Base-by-base conservation (phyloP, 1,140 invertebrate species). In the Triops longicaudatus region DNA sequence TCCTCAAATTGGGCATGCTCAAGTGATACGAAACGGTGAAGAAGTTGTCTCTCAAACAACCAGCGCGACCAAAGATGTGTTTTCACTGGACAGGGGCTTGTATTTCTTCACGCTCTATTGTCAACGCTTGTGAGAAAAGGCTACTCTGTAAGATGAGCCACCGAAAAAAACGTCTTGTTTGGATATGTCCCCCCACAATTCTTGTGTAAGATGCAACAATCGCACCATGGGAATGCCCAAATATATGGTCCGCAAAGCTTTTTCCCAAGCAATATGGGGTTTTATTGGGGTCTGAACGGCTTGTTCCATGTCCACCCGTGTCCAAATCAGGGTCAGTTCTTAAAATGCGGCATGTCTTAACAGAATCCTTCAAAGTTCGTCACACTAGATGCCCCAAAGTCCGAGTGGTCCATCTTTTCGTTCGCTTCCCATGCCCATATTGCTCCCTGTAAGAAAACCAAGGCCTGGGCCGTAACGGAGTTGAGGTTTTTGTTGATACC, bases 261-360 rank as follows among this genome's bases (percentile, higher is more conserved):
- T 63, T 37, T 37, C 50, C 50, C 50, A 63, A 63, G 50, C 50
- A 63, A 63, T 63, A 63, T 63, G 50, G 50, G 50, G 50, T 63
- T 63, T 63, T 63, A 63, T 63, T 63, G 50, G 50, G 50, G 50
- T 63, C 50, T 63, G 14, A 22, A 63, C 22, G 50, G 50, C 50
- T 63, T 63, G 50, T 63, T 63, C 50, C 22, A 17, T 5, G 50
- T 63, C 50, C 50, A 63, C 50, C 50, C 50, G 50, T 63, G 50
- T 63, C 50, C 50, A 63, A 63, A 63, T 63, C 50, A 63, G 50
- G 50, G 50, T 63, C 50, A 63, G 5, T 63, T 63, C 50, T 63
- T 63, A 63, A 63, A 63, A 63, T 63, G 50, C 50, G 50, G 50
- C 50, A 63, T 63, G 50, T 63, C 50, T 63, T 63, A 63, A 63